phyloP scores from a whole-genome alignment of 2,888 invertebrate genomes.

The Gnatocerus cornutus region DNA sequence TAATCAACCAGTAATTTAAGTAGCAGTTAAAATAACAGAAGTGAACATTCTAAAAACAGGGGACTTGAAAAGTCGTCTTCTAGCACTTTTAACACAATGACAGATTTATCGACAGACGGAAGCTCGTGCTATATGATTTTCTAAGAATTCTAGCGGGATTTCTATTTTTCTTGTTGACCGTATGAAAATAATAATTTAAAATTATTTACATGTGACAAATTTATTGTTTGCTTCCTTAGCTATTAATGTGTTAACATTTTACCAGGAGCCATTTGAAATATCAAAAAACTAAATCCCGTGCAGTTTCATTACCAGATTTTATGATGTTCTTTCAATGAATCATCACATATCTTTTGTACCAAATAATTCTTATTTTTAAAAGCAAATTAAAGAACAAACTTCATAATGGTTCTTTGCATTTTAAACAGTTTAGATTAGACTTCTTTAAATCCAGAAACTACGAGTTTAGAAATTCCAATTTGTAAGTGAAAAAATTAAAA shows the following conservation, averaged over 20 bases:
- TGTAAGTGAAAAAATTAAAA: too few relatives aligned
- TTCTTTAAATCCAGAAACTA: too few relatives aligned
- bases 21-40: constrained; percentile 8
- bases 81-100: constrained; percentile 2
- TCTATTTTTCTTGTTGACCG: not conserved
- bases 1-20: constrained; percentile 1
- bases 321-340: too few relatives aligned
- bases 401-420: too few relatives aligned
- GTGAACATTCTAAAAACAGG: not conserved
- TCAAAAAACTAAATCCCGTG: not conserved
- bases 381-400: too few relatives aligned
- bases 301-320: too few relatives aligned
- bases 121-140: constrained; percentile 7
- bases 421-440: too few relatives aligned
- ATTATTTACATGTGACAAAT: not conserved
- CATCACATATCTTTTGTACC: too few relatives aligned
- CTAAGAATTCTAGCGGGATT: constrained; percentile 1
- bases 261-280: not conserved
- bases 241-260: not conserved
- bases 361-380: too few relatives aligned
- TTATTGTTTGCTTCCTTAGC: not conserved
- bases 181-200: not conserved
- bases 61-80: not conserved
- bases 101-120: constrained; percentile 7
- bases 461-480: too few relatives aligned